Evolutionary conservation across 2,797 vertebrate species (phyloP).

Genomic region (Smutsia temminckii): DNA sequence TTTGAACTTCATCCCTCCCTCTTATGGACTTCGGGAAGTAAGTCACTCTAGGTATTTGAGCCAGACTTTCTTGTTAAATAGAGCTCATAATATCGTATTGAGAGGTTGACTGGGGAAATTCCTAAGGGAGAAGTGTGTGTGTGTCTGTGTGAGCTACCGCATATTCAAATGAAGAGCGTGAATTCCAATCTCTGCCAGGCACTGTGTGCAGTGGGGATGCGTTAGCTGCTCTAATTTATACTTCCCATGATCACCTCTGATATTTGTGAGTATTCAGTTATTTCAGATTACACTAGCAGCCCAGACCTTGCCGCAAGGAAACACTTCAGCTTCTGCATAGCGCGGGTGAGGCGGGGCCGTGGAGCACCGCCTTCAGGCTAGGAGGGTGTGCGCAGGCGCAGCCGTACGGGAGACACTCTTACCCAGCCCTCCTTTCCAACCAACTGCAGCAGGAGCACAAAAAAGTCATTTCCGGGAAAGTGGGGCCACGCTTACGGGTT

Average conservation of each 20-base stretch:
- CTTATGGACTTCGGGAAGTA: background rate
- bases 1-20: background rate
- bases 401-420: fast-evolving
- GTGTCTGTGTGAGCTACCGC: fast-evolving
- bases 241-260: background rate
- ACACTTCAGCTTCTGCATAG: fast-evolving
- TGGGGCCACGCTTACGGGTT: background rate
- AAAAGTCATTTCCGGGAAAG: background rate
- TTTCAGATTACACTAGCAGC: fast-evolving
- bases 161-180: background rate
- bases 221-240: background rate
- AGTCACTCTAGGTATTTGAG: background rate
- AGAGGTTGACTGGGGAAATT: background rate
- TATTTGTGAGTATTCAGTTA: background rate
- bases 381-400: background rate
- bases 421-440: background rate
- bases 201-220: background rate
- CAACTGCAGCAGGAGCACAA: fast-evolving
- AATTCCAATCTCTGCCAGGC: background rate
- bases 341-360: background rate
- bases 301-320: fast-evolving
- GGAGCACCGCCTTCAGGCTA: background rate
- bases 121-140: background rate
- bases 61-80: background rate
- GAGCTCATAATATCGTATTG: background rate